phyloP scores from a whole-genome alignment of 2,113 vertebrate genomes.

The Channa argus region DNA sequence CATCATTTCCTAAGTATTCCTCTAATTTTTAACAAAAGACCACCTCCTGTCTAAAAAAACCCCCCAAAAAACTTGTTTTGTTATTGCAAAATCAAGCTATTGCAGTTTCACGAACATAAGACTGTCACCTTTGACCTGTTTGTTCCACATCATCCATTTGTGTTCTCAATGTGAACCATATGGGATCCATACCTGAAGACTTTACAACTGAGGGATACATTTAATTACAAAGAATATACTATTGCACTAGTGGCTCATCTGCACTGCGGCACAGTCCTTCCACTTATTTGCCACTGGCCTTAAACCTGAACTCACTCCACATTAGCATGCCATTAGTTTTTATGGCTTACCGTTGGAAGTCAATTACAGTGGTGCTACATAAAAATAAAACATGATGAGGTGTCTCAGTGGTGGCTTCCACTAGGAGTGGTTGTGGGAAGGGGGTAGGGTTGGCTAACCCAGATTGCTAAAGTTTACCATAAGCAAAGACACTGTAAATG shows the following conservation, averaged over 20 bases:
- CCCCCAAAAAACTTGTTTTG: conserved; percentile 30
- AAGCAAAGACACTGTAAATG: conserved; percentile 27
- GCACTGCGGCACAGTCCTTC: conserved; percentile 67
- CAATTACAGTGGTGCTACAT: conserved; percentile 81
- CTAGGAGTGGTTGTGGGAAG: conserved; percentile 29
- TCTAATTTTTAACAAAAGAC: background rate
- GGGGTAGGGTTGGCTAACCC: conserved; percentile 13
- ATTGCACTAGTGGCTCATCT: conserved; percentile 62
- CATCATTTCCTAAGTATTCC: too few species aligned
- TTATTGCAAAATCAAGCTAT: conserved; percentile 53
- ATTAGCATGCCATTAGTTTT: conserved; percentile 85
- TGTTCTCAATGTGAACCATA: conserved; percentile 62
- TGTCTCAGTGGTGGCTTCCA: conserved; percentile 61
- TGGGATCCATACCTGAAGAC: conserved; percentile 71
- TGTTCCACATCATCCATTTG: conserved; percentile 61
- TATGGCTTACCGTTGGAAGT: conserved; percentile 81
- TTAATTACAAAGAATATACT: conserved; percentile 75
- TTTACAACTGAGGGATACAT: conserved; percentile 71
- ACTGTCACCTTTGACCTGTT: conserved; percentile 61
- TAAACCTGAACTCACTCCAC: conserved; percentile 74
- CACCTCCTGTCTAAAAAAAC: conserved; percentile 33
- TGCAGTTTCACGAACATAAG: conserved; percentile 39
- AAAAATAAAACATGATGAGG: conserved; percentile 82
- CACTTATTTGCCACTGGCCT: conserved; percentile 66
- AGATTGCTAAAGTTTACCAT: conserved; percentile 32